Evolutionary conservation across 92 coral and sea anemone species (phyloP), one percentile per base, ranked within the genome.

Genomic region (Umimayanthus chanpuru): DNA sequence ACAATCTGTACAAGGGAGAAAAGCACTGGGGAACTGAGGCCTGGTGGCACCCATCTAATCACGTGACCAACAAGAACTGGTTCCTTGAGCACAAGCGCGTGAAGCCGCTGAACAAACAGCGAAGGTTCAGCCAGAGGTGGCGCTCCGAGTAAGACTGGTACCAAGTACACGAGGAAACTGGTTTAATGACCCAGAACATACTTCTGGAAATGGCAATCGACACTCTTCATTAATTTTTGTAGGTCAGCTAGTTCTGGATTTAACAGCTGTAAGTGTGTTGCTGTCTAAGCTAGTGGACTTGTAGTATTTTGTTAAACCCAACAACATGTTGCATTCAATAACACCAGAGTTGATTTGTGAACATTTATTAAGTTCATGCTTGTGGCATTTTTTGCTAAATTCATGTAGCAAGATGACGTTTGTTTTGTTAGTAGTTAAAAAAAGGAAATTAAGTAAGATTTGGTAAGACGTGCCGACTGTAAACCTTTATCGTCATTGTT

Each of bases 1-100:
- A 89, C 10, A 85, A 89, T 25, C 61, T 80, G 39, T 78, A 78
- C 66, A 70, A 66, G 20, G 85, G 79, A 21, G 93, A 91, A 56
- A 81, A 81, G 23, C 56, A 79, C 29, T 90, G 92, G 92, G 92
- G 92, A 29, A 90, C n/a, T 75, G 41, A 90, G 77, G 61, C 50
- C 9, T 90, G 92, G 92, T 86, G 92, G 92, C 79, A 30, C 15
- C 82, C 88, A 50, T 75, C 32, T 65, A 11, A 79, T 40, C 89
- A 85, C 38, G 68, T 47, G 20, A 79, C 66, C 50, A 81, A 85
- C 70, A 81, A 86, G 36, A 86, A 90, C 82, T 90, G 90, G 90
- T 81, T 90, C 32, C 53, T 36, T 81, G 43, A 53, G 21, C 9
- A 86, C 66, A 28, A 40, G n/a, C 4, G 15, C 65, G 12, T 41